Conservation (phyloP, 2,797 vertebrate species). For the Clarias laeviceps region DNA sequence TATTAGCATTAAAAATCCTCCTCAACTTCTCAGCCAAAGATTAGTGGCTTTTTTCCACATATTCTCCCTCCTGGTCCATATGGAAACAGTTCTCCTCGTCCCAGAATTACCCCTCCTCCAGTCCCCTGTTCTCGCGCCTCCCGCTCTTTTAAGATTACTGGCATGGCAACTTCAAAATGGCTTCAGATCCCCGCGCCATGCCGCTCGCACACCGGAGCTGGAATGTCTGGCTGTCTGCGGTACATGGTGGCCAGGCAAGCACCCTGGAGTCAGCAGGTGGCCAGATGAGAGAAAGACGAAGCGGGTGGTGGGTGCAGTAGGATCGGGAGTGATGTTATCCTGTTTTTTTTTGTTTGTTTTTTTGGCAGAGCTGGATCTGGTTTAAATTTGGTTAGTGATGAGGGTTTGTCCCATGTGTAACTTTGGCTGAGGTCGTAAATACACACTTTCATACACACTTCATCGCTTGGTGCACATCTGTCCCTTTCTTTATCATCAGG, state of each 20-base stretch:
- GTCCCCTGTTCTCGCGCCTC: conserved; percentile 39
- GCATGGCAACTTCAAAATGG: conserved; percentile 71
- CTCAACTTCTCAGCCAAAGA: conserved; percentile 69
- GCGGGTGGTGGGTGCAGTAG: conserved; percentile 25
- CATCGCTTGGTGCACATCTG: conserved; percentile 9
- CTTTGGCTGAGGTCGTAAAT: conserved; percentile 11
- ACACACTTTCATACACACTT: conserved; percentile 10
- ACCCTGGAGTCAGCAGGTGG: conserved; percentile 62
- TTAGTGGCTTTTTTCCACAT: conserved; percentile 75
- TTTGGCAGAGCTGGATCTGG: conserved; percentile 24
- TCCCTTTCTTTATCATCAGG: background rate
- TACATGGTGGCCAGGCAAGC: conserved; percentile 52
- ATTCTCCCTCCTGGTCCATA: conserved; percentile 71
- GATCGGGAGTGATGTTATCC: conserved; percentile 9
- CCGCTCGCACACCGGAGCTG: conserved; percentile 56
- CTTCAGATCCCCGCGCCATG: conserved; percentile 67
- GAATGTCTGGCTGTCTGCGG: conserved; percentile 58
- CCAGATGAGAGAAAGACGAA: conserved; percentile 56
- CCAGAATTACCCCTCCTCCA: conserved; percentile 57
- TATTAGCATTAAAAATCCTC: conserved; percentile 65
- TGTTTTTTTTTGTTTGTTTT: background rate
- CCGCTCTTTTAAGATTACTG: conserved; percentile 71
- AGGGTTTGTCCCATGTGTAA: conserved; percentile 14
- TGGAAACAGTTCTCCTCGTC: conserved; percentile 74
- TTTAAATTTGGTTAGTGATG: conserved; percentile 8